Percentiles rank a stretch among this genome's conserved stretches.
These are phyloP conservation scores for Bagarius yarrelli DNA, from an alignment of 2,113 vertebrate genomes.

Conservation along the genomic window DNA sequence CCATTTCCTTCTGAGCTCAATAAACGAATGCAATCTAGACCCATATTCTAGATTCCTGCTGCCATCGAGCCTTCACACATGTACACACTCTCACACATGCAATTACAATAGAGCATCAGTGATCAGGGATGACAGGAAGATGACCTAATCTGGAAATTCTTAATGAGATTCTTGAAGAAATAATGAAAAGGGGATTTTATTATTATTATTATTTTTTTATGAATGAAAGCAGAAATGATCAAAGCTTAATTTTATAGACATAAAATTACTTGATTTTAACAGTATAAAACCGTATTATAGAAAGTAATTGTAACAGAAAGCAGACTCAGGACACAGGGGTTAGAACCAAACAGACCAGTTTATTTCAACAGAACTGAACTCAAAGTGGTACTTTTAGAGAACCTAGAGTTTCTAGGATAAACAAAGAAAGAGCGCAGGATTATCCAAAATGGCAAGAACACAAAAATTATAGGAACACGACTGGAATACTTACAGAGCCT, in stretches of 20 bases:
- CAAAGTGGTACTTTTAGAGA: too few relatives aligned
- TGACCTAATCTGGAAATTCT: background rate
- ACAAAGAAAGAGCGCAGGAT: too few relatives aligned
- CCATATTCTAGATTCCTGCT: slow-evolving; percentile 24
- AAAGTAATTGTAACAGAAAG: too few relatives aligned
- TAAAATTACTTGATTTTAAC: background rate
- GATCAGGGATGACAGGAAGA: background rate
- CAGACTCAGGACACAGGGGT: too few relatives aligned
- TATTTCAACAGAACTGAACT: too few relatives aligned
- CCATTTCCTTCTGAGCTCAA: slow-evolving; percentile 18
- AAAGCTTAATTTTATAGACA: background rate
- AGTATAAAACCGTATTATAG: background rate
- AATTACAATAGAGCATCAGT: background rate
- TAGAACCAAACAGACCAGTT: too few relatives aligned
- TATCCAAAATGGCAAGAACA: too few relatives aligned
- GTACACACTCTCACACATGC: background rate
- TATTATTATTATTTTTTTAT: too few relatives aligned
- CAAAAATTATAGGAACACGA: too few relatives aligned
- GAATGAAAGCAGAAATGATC: background rate
- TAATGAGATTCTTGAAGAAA: background rate
- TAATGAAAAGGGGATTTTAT: too few relatives aligned
- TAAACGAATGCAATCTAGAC: slow-evolving; percentile 23
- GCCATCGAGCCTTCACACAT: slow-evolving; percentile 4
- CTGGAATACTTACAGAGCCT: too few relatives aligned
- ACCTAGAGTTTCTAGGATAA: too few relatives aligned